Evolutionary conservation across 2,113 vertebrate genomes (phyloP).

Genomic region (Sclerurus mexicanus): DNA sequence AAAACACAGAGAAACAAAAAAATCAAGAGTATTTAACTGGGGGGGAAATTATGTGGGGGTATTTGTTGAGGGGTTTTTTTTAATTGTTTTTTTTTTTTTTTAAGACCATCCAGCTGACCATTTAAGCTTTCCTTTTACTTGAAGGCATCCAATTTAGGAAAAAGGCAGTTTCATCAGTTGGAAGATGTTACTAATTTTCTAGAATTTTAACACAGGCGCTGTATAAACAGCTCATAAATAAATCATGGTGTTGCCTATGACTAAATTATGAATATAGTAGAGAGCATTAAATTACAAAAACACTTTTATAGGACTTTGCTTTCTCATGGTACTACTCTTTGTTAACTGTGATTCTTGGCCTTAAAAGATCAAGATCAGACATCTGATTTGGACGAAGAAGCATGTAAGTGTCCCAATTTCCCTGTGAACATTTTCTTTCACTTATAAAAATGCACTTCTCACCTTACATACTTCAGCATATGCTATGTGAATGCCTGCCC

Average conservation of each 20-base stretch:
- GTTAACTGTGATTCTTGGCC: neutral
- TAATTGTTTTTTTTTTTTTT: neutral
- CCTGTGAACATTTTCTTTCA: neutral
- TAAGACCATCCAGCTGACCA: neutral
- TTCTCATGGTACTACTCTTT: neutral
- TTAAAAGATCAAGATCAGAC: neutral
- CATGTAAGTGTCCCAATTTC: neutral
- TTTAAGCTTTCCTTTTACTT: neutral
- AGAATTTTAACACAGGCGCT: neutral
- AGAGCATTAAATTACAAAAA: neutral
- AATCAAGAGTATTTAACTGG: neutral
- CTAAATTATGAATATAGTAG: neutral
- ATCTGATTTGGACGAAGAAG: neutral
- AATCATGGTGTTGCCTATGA: neutral
- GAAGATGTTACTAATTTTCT: neutral
- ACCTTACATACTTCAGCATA: neutral
- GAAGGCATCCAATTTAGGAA: neutral
- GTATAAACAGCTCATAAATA: neutral
- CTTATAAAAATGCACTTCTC: neutral
- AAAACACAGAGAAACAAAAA: neutral
- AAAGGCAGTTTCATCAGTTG: neutral
- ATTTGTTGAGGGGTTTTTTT: neutral
- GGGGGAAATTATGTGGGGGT: fast-evolving
- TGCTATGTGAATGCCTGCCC: neutral
- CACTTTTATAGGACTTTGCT: neutral